Base-by-base conservation (phyloP, 1,140 invertebrate genomes). In the Pseudomyrmex gracilis region DNA sequence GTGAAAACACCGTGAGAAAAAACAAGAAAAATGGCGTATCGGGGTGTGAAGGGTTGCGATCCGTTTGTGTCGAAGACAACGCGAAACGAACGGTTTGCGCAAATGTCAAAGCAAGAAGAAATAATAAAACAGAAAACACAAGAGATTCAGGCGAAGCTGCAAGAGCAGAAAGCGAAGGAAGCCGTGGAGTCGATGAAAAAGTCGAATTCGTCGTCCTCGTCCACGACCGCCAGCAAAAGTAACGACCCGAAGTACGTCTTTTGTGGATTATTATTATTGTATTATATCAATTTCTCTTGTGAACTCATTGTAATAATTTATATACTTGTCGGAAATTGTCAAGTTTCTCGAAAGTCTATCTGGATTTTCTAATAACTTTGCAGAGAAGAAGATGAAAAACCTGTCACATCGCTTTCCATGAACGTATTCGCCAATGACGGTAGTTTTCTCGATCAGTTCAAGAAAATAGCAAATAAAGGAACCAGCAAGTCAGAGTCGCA, bases 371-470 rank as follows among this genome's bases (percentile, higher is more conserved):
- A 45, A 45, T 24, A 47, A 20, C 34, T 58, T 34, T 78, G 2
- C 87, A 94, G 93, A 84, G 93, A 93, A 78, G 93, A 93, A 64
- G 92, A 93, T 17, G 93, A 94, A 60, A 93, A 93, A 74, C 83
- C 90, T 55, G 71, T 61, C 20, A 8, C 73, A 57, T 78, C 85
- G 3, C 83, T 87, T 24, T 92, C 91, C 0, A 87, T 95, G 57
- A 97, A 97, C 92, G 94, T 96, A 67, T 98, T 97, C 93, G 96
- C 96, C 22, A 97, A 97, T 94, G 97, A 98, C 94, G 97, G 97
- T 7, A 97, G 96, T 87, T 98, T 98, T 90, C 93, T 98, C 86
- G 97, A 97, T 90, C 96, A 97, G 74, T 98, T 97, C 90, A 97
- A 96, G 87, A 96, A 96, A 91, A 95, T 97, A 82, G 94, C 96